Evolutionary conservation across 2,888 invertebrate genomes (phyloP).

Genomic region (Stratiomys singularior): DNA sequence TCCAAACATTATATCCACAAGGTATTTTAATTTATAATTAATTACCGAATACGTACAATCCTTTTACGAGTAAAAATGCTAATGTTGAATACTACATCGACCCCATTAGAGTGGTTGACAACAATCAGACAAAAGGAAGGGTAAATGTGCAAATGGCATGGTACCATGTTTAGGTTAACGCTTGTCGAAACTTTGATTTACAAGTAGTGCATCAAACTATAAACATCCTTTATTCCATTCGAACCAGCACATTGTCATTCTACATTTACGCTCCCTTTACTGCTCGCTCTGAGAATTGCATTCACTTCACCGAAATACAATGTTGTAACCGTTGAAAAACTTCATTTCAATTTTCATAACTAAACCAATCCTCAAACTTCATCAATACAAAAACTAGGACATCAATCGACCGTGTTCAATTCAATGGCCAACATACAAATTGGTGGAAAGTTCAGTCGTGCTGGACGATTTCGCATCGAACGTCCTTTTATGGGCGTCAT

Average conservation of each 20-base stretch:
- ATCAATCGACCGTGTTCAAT: slow-evolving; percentile 88
- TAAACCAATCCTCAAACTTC: slow-evolving; percentile 2
- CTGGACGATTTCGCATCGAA: slow-evolving; percentile 74
- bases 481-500: slow-evolving; percentile 88
- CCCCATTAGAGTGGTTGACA: background rate
- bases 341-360: slow-evolving; percentile 25
- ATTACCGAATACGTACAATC: background rate
- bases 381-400: slow-evolving; percentile 68
- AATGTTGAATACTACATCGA: background rate
- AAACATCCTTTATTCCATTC: background rate
- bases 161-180: too few species aligned
- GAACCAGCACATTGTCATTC: background rate
- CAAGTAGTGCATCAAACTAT: background rate
- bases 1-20: slow-evolving; percentile 84
- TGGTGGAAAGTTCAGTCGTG: slow-evolving; percentile 75
- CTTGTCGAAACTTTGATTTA: background rate
- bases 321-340: background rate
- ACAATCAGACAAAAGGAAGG: background rate
- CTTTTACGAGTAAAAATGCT: background rate
- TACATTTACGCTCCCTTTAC: background rate
- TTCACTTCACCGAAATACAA: background rate
- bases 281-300: background rate
- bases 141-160: slow-evolving; percentile 1
- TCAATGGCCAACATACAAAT: slow-evolving; percentile 89
- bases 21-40: slow-evolving; percentile 68